Evolutionary conservation across 2,888 invertebrate species (phyloP).

Genomic region (Cyrtodaria siliqua): DNA sequence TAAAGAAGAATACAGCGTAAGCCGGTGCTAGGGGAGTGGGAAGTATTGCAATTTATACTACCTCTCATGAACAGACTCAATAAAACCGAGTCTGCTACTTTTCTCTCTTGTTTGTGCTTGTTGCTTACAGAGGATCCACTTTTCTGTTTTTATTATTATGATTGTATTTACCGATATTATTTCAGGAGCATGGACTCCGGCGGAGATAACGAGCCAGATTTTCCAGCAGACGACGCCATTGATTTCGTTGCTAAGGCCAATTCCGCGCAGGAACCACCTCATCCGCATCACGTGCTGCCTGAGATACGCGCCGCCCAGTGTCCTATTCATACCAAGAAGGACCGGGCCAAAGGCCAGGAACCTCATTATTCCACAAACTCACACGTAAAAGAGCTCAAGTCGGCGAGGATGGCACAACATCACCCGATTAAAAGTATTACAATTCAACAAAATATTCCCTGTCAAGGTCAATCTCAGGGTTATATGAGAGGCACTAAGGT

Average conservation of each 20-base stretch:
- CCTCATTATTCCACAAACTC: conserved; percentile 45
- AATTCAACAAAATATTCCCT: conserved; percentile 36
- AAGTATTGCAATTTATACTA: too few species aligned
- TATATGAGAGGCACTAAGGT: conserved; percentile 18
- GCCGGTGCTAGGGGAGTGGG: too few species aligned
- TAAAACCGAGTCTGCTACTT: too few species aligned
- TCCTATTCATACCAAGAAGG: conserved; percentile 68
- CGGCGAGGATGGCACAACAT: conserved; percentile 29
- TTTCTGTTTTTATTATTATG: too few species aligned
- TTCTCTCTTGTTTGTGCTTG: too few species aligned
- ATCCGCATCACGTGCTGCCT: conserved; percentile 60
- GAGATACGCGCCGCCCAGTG: conserved; percentile 72
- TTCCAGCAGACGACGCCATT: conserved; percentile 64
- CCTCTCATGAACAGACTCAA: too few species aligned
- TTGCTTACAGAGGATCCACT: too few species aligned
- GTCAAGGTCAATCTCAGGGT: conserved; percentile 21
- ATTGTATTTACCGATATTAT: too few species aligned
- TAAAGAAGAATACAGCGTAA: too few species aligned
- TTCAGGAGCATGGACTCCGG: conserved; percentile 68
- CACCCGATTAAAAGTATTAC: conserved; percentile 49
- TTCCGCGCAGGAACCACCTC: conserved; percentile 56
- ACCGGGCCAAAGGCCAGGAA: conserved; percentile 40
- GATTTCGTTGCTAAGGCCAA: conserved; percentile 73
- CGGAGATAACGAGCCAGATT: conserved; percentile 42
- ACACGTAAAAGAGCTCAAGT: conserved; percentile 38